phyloP scores from a whole-genome alignment of 1,140 invertebrate species.

The Copidosoma floridanum region DNA sequence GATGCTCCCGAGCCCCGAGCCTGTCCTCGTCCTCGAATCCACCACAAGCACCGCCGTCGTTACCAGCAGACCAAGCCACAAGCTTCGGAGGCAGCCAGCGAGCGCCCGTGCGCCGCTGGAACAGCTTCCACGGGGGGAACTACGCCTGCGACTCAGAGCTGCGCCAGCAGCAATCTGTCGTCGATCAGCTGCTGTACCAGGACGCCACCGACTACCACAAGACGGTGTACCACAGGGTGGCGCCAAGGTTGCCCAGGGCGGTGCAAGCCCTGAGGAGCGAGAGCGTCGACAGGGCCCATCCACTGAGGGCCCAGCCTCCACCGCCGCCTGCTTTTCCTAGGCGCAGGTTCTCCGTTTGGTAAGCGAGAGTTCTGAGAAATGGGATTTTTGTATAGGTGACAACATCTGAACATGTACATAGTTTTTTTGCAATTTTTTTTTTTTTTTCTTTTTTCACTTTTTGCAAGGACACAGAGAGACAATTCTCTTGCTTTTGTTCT shows the following conservation, averaged over 20 bases:
- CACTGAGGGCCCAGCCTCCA: constrained; percentile 46
- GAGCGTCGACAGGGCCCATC: constrained; percentile 49
- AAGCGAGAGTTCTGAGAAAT: too few species aligned
- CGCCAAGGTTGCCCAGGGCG: constrained; percentile 41
- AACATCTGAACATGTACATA: too few species aligned
- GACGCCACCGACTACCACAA: too few species aligned
- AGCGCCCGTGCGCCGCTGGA: constrained; percentile 59
- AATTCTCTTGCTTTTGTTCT: too few species aligned
- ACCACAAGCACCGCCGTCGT: constrained; percentile 12
- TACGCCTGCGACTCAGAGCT: constrained; percentile 2
- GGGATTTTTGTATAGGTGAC: too few species aligned
- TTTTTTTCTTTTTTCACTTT: too few species aligned
- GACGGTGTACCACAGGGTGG: constrained; percentile 5
- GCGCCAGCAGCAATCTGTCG: constrained; percentile 28
- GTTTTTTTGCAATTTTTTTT: too few species aligned
- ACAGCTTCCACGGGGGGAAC: constrained; percentile 56
- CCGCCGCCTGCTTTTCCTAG: constrained; percentile 54
- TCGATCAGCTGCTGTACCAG: constrained; percentile 25
- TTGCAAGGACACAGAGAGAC: too few species aligned
- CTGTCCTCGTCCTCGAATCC: too few species aligned
- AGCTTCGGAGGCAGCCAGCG: constrained; percentile 36
- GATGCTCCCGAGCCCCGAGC: constrained; percentile 28
- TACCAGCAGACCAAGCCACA: too few species aligned
- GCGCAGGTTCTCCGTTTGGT: constrained; percentile 59
- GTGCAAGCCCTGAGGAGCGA: constrained; percentile 52